Conservation (phyloP, 2,797 vertebrate species). For the Rhynchotus rufescens region DNA sequence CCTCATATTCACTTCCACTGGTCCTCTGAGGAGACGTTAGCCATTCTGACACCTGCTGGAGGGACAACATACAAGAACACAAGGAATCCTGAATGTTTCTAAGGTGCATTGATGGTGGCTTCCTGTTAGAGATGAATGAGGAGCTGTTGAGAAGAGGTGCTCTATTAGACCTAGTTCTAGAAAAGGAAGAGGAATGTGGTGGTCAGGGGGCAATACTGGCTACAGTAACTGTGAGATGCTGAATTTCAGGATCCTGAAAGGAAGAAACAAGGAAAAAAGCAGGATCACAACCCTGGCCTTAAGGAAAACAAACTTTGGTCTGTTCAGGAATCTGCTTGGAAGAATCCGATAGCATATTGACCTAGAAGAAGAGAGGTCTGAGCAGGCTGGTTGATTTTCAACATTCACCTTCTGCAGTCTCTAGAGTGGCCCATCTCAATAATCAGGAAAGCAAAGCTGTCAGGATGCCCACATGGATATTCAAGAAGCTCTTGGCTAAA, state of each 20-base stretch:
- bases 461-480: background rate
- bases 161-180: background rate
- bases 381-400: background rate
- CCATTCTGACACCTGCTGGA: background rate
- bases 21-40: background rate
- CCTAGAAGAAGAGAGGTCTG: rapidly evolving
- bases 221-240: background rate
- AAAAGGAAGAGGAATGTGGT: background rate
- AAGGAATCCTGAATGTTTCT: background rate
- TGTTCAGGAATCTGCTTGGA: background rate
- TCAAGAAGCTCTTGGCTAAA: background rate
- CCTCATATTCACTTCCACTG: background rate
- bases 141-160: background rate
- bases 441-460: background rate
- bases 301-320: background rate
- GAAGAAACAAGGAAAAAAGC: background rate
- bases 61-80: background rate
- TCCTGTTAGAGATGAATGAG: background rate
- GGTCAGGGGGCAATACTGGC: background rate
- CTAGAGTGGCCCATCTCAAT: background rate
- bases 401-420: background rate
- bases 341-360: background rate
- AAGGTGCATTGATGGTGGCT: background rate
- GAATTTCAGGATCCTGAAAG: background rate
- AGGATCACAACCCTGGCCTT: background rate